Percentiles rank a stretch among this genome's conserved stretches.
These are phyloP conservation scores for Stramonita haemastoma DNA, from an alignment of 2,888 invertebrate genomes.

Conservation along the genomic window DNA sequence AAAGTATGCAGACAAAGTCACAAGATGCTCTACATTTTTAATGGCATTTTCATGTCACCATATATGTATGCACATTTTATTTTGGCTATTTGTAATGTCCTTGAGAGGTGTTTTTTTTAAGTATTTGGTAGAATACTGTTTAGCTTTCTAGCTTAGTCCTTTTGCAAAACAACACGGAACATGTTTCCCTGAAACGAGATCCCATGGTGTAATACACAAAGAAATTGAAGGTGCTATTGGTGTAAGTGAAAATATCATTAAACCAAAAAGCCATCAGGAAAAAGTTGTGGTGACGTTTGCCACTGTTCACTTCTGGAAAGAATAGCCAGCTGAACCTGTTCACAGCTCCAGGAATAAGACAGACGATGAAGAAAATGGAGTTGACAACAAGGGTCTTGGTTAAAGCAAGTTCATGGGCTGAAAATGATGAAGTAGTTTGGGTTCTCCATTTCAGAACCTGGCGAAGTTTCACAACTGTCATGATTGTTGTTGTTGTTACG, in stretches of 20 bases:
- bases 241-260: not conserved
- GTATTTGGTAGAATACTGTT: too few species aligned
- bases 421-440: not conserved
- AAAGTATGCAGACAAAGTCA: too few species aligned
- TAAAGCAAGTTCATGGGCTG: constrained; percentile 9
- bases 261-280: not conserved
- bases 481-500: not conserved
- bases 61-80: too few species aligned
- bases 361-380: constrained; percentile 4
- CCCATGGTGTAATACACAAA: constrained; percentile 28
- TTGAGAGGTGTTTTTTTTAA: too few species aligned
- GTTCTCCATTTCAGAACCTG: not conserved
- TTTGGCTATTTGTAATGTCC: too few species aligned
- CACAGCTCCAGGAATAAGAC: not conserved
- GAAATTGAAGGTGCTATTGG: constrained; percentile 19
- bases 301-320: not conserved
- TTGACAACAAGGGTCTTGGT: constrained; percentile 12
- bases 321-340: not conserved
- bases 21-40: too few species aligned
- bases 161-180: not conserved
- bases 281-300: not conserved
- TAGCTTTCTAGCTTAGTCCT: not conserved
- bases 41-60: too few species aligned
- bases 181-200: not conserved
- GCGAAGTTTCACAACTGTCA: constrained; percentile 3